phyloP scores from a whole-genome alignment of 2,888 invertebrate genomes.

The Heterodera filipjevi region DNA sequence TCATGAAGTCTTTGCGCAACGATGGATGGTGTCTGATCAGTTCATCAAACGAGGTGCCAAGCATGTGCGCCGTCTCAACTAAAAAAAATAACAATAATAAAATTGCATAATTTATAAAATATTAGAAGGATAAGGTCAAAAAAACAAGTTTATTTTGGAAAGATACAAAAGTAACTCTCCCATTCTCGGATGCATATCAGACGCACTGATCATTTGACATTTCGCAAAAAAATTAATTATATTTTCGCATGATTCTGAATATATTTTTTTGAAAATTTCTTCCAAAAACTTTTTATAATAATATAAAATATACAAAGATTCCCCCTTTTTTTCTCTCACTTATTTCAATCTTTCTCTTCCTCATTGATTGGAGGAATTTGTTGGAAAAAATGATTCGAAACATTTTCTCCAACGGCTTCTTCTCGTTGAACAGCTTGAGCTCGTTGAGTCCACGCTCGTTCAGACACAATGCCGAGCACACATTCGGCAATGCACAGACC shows the following conservation, averaged over 20 bases:
- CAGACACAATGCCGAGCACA: conserved; percentile 83
- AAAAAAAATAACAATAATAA: conserved; percentile 27
- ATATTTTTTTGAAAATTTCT: no score
- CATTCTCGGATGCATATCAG: no score
- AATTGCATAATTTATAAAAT: no score
- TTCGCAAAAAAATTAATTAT: no score
- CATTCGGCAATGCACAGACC: conserved; percentile 82
- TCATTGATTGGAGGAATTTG: conserved; percentile 83
- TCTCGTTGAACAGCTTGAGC: conserved; percentile 74
- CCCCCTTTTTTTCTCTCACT: conserved; percentile 65
- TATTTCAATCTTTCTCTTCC: conserved; percentile 77
- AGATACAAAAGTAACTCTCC: no score
- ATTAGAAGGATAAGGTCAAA: no score
- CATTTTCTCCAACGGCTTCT: conserved; percentile 77
- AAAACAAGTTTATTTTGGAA: no score
- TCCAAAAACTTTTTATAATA: no score
- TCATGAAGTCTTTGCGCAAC: conserved; percentile 78
- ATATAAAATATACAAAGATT: no score
- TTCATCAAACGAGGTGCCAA: conserved; percentile 74
- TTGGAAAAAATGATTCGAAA: conserved; percentile 81
- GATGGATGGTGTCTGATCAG: conserved; percentile 85
- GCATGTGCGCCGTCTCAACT: conserved; percentile 28
- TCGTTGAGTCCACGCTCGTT: conserved; percentile 82
- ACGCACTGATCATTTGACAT: no score
- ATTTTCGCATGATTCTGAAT: no score